Conservation (phyloP, 2,113 vertebrate genomes). For the Ceuthmochares aereus region DNA sequence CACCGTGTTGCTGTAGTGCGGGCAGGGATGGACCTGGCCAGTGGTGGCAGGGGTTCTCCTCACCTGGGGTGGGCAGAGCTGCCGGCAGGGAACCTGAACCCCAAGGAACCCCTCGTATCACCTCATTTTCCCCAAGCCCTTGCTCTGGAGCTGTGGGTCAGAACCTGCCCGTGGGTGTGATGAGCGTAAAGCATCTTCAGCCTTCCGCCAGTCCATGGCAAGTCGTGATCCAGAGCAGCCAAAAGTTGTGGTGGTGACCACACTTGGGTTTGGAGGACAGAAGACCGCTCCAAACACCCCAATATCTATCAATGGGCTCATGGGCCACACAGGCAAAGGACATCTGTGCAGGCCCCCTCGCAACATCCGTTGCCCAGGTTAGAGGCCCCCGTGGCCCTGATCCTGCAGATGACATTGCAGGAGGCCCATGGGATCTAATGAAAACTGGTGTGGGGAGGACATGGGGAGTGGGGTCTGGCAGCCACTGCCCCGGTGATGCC, state of each 20-base stretch:
- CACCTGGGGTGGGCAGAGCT: neutral
- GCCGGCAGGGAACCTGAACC: neutral
- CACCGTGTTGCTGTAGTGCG: accelerated
- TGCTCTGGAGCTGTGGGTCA: accelerated
- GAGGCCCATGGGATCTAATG: neutral
- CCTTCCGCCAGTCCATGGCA: neutral
- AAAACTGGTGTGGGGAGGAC: neutral
- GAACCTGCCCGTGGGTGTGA: neutral
- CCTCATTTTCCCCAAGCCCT: neutral
- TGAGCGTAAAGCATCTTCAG: neutral
- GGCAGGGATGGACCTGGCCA: neutral
- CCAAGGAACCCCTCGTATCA: neutral
- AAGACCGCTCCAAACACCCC: neutral
- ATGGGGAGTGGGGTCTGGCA: accelerated
- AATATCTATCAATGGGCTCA: accelerated
- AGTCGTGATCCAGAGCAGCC: neutral
- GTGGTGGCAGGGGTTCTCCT: neutral
- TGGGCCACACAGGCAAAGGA: neutral
- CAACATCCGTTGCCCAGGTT: neutral
- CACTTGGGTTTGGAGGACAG: neutral
- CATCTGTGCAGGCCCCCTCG: neutral
- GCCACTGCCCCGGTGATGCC: neutral
- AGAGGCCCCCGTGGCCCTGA: neutral
- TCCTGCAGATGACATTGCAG: neutral
- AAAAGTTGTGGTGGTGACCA: neutral